These are phyloP conservation scores for Lutraria rhynchaena DNA, from an alignment of 1,140 invertebrate genomes.

Conservation along the genomic window DNA sequence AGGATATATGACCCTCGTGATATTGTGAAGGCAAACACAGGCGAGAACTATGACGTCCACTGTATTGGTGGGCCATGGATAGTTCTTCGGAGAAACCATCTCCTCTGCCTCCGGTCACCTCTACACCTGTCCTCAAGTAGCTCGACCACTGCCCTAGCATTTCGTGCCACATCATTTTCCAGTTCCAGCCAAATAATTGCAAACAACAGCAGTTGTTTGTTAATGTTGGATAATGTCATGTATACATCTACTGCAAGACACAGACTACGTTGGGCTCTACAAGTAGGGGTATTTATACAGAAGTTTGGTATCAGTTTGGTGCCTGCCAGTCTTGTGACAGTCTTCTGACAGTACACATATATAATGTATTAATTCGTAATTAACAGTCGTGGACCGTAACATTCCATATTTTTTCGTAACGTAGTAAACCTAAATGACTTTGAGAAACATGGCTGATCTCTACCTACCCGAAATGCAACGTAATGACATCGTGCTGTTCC, in stretches of 20 bases:
- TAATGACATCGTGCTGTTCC: background rate
- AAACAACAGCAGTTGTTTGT: background rate
- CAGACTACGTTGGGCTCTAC: background rate
- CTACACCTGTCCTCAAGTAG: constrained; percentile 9
- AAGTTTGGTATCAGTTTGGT: constrained; percentile 10
- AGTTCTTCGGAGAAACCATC: background rate
- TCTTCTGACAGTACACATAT: no score
- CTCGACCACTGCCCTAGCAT: constrained; percentile 9
- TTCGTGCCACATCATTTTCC: constrained; percentile 15
- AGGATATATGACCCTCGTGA: constrained; percentile 44
- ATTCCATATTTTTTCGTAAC: no score
- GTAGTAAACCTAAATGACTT: no score
- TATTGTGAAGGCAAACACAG: constrained; percentile 62
- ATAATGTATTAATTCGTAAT: no score
- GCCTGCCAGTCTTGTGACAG: no score
- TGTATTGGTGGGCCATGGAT: constrained; percentile 62
- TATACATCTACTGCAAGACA: no score
- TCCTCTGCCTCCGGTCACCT: background rate
- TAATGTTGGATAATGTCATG: constrained; percentile 1
- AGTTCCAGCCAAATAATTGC: background rate
- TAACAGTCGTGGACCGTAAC: no score
- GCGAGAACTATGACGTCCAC: constrained; percentile 48
- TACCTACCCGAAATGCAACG: constrained; percentile 13
- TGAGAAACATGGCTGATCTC: constrained; percentile 15
- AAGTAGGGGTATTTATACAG: background rate